Base-by-base conservation (phyloP, 30 jellyfish, hydroid and myxozoan species). In the Hydractinia echinata region DNA sequence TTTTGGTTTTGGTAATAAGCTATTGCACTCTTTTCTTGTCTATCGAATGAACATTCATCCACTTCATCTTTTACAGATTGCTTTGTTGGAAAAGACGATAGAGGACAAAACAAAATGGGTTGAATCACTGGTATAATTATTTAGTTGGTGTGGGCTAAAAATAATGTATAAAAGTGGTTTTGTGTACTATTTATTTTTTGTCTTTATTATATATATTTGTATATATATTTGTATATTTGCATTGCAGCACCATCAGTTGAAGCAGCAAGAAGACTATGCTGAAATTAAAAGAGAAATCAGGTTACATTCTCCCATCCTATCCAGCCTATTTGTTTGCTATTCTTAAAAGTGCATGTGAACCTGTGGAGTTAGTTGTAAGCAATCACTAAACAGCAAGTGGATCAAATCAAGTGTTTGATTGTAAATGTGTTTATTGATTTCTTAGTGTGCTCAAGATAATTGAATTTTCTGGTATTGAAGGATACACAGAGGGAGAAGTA, bases 231-330 rank as follows among this genome's bases (percentile, higher is more conserved):
- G 44, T 30, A 30, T 30, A 30, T 30, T 18, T 8, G 44, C 44
- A 30, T 30, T 30, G 44, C 51, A 89, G 95, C 76, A 78, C 61
- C 15, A 80, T 72, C 77, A 79, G 56, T 74, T 93, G 1, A 94
- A 86, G 51, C 62, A 72, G 5, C 96, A 87, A 55, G 81, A 78
- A 7, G 99, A 93, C 73, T 93, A 87, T 67, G 96, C 87, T 21
- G 99, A 93, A 73, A 87, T 88, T 76, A 87, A 93, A 73, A 82
- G 96, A 61, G 96, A 93, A 66, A 86, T 93, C 20, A 67, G 80
- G 97, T 89, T 73, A 67, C 51, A 4, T 39, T 30, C 10, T 80
- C 11, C 58, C 88, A 81, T 66, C 13, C 3, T 13, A 30, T 30
- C 44, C 44, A 1, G 1, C 44, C 44, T 30, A 30, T 0, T 30